Evolutionary conservation across 2,888 invertebrate genomes (phyloP).

Genomic region (Aphidoletes aphidimyza): DNA sequence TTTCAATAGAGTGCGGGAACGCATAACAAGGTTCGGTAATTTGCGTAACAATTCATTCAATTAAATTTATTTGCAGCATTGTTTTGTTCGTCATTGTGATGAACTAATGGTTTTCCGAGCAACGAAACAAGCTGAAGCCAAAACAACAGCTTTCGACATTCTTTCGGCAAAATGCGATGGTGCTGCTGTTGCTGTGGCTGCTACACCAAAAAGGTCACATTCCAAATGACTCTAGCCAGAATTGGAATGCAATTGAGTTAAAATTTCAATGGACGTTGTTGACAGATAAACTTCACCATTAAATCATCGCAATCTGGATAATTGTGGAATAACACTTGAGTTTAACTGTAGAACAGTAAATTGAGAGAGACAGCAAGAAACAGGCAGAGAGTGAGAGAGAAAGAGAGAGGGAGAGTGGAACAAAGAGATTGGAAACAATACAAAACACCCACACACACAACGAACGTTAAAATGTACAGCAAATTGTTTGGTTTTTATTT

Average conservation of each 20-base stretch:
- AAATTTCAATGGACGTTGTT: background rate
- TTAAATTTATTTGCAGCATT: background rate
- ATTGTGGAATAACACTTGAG: background rate
- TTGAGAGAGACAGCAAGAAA: background rate
- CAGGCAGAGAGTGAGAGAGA: background rate
- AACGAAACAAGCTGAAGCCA: background rate
- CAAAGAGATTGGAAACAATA: background rate
- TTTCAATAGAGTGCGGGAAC: background rate
- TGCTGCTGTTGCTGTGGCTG: background rate
- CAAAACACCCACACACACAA: background rate
- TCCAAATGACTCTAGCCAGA: background rate
- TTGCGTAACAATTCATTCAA: slow-evolving; percentile 14
- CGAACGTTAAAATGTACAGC: slow-evolving; percentile 41
- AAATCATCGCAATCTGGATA: background rate
- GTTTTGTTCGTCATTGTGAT: background rate
- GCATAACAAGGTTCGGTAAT: background rate
- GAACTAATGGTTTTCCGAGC: background rate
- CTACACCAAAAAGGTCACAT: background rate
- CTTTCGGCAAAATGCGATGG: background rate
- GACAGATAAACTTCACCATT: background rate
- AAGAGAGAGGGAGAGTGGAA: background rate
- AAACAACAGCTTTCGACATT: too few relatives aligned
- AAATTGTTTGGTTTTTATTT: background rate
- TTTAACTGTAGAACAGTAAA: too few relatives aligned
- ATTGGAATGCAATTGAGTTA: background rate